Evolutionary conservation across 2,888 invertebrate species (phyloP).

Genomic region (Limnephilus lunatus): DNA sequence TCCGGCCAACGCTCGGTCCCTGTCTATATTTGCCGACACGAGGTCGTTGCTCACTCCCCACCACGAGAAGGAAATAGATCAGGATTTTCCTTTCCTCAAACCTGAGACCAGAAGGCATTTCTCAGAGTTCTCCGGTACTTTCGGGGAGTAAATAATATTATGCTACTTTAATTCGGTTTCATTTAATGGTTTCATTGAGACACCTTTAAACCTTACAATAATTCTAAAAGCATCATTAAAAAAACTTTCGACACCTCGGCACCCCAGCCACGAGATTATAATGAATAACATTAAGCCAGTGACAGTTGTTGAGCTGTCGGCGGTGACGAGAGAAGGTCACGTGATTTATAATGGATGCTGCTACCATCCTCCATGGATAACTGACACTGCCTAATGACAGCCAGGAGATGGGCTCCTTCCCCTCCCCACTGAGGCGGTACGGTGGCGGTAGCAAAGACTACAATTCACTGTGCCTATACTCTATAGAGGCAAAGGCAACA

Average conservation of each 20-base stretch:
- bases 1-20: too few relatives aligned
- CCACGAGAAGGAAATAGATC: too few relatives aligned
- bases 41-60: too few relatives aligned
- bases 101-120: too few relatives aligned
- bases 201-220: neutral
- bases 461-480: neutral
- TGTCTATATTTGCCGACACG: too few relatives aligned
- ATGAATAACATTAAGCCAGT: neutral
- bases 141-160: too few relatives aligned
- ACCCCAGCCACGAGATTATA: neutral
- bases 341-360: conserved; percentile 48
- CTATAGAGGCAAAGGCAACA: conserved; percentile 48
- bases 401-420: neutral
- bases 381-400: conserved; percentile 38
- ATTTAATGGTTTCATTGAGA: neutral
- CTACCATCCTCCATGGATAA: neutral
- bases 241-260: conserved; percentile 4
- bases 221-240: neutral
- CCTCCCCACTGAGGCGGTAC: neutral
- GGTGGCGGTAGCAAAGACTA: neutral
- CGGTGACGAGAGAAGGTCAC: conserved; percentile 27
- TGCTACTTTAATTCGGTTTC: neutral
- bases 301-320: conserved; percentile 50
- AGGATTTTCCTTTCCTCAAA: too few relatives aligned
- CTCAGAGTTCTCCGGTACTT: too few relatives aligned